These are phyloP conservation scores for Poecilia gillii DNA, from an alignment of 2,797 vertebrate species.

Conservation along the genomic window DNA sequence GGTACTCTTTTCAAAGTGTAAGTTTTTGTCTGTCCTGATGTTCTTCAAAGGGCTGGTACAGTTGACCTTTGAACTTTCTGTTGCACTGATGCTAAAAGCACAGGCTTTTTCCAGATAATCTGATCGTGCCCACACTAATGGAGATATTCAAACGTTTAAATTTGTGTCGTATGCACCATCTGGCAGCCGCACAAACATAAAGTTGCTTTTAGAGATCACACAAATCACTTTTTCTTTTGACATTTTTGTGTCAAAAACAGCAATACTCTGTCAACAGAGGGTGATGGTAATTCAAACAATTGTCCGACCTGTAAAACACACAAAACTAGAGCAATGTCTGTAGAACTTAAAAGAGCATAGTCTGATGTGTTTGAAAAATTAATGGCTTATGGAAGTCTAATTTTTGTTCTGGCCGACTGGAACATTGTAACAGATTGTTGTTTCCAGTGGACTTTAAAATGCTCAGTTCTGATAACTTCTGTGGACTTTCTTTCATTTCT, in stretches of 20 bases:
- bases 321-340: no score
- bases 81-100: constrained; percentile 24
- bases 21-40: constrained; percentile 1
- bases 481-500: neutral
- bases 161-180: neutral
- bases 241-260: neutral
- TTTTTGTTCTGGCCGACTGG: no score
- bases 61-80: neutral
- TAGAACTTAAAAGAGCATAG: no score
- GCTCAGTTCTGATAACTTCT: no score
- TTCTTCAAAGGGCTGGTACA: neutral
- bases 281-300: neutral
- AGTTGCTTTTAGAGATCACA: neutral
- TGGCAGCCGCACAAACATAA: neutral
- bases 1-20: neutral
- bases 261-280: neutral
- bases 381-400: no score
- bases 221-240: neutral
- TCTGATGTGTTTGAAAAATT: no score
- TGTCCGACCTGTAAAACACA: neutral
- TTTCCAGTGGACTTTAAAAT: no score
- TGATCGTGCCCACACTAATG: constrained; percentile 17
- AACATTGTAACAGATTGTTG: no score
- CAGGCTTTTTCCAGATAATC: constrained; percentile 14
- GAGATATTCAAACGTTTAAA: constrained; percentile 35